A percentile compares a stretch with the other conserved stretches of the same genome.
phyloP scores from a whole-genome alignment of 2,797 vertebrate genomes.

The Buphagus erythrorhynchus region DNA sequence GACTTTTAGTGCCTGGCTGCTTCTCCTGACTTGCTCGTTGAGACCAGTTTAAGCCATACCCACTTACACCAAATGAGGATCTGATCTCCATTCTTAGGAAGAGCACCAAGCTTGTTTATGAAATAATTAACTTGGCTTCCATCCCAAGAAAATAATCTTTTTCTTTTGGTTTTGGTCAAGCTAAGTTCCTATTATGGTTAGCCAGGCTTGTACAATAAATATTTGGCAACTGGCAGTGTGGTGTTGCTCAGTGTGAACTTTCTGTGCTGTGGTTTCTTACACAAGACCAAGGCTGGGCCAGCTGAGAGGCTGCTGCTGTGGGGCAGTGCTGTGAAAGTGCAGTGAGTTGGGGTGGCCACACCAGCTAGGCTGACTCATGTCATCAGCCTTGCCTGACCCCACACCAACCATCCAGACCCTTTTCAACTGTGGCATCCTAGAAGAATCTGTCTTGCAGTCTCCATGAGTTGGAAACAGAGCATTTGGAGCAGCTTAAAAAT shows the following conservation, averaged over 20 bases:
- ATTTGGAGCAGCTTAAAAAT: background rate
- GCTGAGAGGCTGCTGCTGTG: background rate
- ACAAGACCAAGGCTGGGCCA: background rate
- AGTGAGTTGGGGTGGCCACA: background rate
- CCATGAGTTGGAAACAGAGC: background rate
- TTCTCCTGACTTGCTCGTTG: background rate
- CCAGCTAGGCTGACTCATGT: background rate
- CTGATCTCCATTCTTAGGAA: background rate
- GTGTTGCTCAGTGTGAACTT: background rate
- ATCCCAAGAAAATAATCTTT: background rate
- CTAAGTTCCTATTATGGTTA: constrained; percentile 39
- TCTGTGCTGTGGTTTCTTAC: background rate
- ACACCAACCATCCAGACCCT: background rate
- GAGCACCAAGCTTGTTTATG: background rate
- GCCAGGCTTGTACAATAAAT: constrained; percentile 7
- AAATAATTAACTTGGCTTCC: constrained; percentile 1
- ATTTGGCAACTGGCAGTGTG: background rate
- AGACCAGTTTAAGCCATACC: background rate
- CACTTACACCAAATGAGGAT: background rate
- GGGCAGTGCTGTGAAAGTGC: background rate
- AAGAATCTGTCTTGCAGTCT: background rate
- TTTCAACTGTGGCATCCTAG: background rate
- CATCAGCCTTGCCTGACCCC: background rate
- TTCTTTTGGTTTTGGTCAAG: background rate
- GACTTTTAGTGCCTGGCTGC: background rate